Evolutionary conservation across 2,888 invertebrate genomes (phyloP), one percentile per base, ranked within the genome.

Genomic region (Sturmia bella): DNA sequence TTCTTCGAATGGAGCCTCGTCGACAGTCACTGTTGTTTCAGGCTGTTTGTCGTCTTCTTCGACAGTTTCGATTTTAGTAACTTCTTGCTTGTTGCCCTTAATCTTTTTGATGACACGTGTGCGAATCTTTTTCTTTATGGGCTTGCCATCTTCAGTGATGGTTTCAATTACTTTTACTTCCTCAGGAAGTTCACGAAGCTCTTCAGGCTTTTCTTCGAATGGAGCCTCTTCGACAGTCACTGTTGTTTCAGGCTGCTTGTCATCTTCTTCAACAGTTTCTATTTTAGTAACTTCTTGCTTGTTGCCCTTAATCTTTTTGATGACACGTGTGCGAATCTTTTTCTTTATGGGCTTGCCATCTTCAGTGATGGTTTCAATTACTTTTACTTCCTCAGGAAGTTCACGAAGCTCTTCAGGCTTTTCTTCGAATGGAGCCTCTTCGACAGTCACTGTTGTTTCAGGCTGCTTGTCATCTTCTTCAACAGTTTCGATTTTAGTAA

Each of bases 61-160:
- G 1, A 52, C 39, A 1, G 84, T 85, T 75, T 86, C 82, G 41
- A 85, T 86, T 52, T 84, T 85, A 39, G 86, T 85, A 15, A 85
- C 83, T 41, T 86, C 85, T 84, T 85, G 86, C 7, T 84, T 85
- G 61, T 85, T 83, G 19, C 85, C 86, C 24, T 27, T 52, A 0
- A 52, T 11, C 13, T 52, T 52, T 5, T 52, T 52, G 12, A 52
- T 52, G 1, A 85, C 57, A 27, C 86, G 85, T 19, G 86, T 86
- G 19, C 86, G 85, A 1, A 85, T 86, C 17, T 87, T 86, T 85
- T 87, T 88, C 86, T 90, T 86, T 84, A 88, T 85, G 56, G 86
- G 78, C 84, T 85, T 75, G 6, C 52, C 52, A 24, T 52, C 52
- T 27, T 52, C 24, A 1, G 52, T 6, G 6, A 52, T 5, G 0